Base-by-base conservation (phyloP, 2,888 invertebrate species). In the Monopis laevigella region DNA sequence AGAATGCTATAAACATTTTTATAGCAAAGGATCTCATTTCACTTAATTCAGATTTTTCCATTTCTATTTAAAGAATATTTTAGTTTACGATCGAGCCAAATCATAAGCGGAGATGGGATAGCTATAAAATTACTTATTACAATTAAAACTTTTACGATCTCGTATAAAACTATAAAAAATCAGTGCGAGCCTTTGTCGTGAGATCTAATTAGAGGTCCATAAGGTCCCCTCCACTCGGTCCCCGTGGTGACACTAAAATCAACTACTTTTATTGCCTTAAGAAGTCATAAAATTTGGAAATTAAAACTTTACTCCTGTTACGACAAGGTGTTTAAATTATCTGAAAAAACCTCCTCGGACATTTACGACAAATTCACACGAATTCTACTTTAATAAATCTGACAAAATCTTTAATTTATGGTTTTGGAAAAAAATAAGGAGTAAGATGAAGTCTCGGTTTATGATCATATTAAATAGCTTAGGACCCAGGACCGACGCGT, bases 341-440 rank as follows among this genome's bases (percentile, higher is more conserved):
- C 53, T 52, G 50, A 54, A 60, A 74, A 74, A 73, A 77, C 66
- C 68, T 69, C 61, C 67, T 70, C 54, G 58, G 73, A 75, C 73
- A 30, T 75, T 77, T 73, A 77, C 69, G 74, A 73, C 69, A 65
- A 73, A 72, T 77, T 66, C 70, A 73, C 71, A 72, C 72, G 67
- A 64, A 67, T 62, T 62, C 62, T 69, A 71, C 69, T 69, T n/a
- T 67, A 68, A 72, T 70, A 73, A 73, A 75, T 73, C 73, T 71
- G 72, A 74, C 73, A 70, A 65, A 67, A 68, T 60, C 62, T 60
- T 48, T 61, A 70, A 74, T 75, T 75, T 75, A 77, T 66, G 65
- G 11, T 32, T n/a, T n/a, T n/a, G n/a, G n/a, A n/a, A n/a, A n/a
- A n/a, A n/a, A n/a, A n/a, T n/a, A n/a, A n/a, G n/a, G n/a, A n/a